These are phyloP conservation scores for Tridacna crocea DNA, from an alignment of 2,888 invertebrate species.

Conservation along the genomic window DNA sequence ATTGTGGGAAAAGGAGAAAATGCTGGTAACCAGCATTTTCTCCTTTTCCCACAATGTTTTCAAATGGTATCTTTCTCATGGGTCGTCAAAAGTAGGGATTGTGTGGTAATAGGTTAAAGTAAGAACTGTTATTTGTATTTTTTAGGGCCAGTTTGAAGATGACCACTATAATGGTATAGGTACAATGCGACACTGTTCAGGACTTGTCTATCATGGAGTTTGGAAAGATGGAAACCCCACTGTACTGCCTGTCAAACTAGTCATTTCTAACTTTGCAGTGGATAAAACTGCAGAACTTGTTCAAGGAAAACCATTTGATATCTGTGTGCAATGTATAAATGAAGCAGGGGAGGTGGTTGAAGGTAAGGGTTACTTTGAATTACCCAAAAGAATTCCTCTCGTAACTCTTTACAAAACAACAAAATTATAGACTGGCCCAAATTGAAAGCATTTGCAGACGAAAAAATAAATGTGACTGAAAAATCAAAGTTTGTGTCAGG, in stretches of 20 bases:
- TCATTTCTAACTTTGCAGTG: slow-evolving; percentile 61
- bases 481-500: too few relatives aligned
- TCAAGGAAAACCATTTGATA: slow-evolving; percentile 77
- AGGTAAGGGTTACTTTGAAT: slow-evolving; percentile 64
- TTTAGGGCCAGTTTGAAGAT: slow-evolving; percentile 82
- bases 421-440: too few relatives aligned
- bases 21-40: neutral
- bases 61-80: neutral
- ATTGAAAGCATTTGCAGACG: too few relatives aligned
- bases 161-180: slow-evolving; percentile 82
- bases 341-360: slow-evolving; percentile 75
- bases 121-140: neutral
- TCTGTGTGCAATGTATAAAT: slow-evolving; percentile 76
- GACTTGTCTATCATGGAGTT: slow-evolving; percentile 79
- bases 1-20: too few relatives aligned
- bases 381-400: neutral
- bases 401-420: neutral
- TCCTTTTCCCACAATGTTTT: neutral
- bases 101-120: neutral
- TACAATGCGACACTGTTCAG: slow-evolving; percentile 79
- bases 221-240: slow-evolving; percentile 81
- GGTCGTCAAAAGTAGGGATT: neutral
- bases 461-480: too few relatives aligned
- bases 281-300: slow-evolving; percentile 65
- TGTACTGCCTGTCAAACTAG: slow-evolving; percentile 76